Evolutionary conservation across 2,113 vertebrate genomes (phyloP).

Genomic region (Lasiurus cinereus): DNA sequence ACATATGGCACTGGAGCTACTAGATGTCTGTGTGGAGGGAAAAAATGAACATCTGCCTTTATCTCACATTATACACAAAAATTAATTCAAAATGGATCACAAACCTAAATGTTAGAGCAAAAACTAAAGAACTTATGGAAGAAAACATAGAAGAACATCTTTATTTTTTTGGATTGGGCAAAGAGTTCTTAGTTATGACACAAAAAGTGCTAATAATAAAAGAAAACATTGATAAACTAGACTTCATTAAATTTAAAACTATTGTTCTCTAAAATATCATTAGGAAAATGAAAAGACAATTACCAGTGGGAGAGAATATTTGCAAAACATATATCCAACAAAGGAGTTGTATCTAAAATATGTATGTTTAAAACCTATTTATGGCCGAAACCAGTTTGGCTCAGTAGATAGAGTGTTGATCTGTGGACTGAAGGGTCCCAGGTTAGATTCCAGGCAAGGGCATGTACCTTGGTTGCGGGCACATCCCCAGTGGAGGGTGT

Average conservation of each 20-base stretch:
- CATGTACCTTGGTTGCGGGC: too few species aligned
- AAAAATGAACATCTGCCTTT: background rate
- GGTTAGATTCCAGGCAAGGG: too few species aligned
- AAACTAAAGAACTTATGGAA: background rate
- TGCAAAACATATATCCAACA: background rate
- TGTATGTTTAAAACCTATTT: background rate
- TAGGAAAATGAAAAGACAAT: background rate
- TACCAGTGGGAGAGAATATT: background rate
- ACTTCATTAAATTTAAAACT: background rate
- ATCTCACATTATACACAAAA: background rate
- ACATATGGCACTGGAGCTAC: background rate
- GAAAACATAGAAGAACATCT: background rate
- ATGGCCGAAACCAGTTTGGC: too few species aligned
- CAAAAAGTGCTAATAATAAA: background rate
- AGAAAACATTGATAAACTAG: background rate
- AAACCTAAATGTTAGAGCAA: background rate
- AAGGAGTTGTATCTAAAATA: background rate
- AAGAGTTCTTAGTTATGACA: constrained; percentile 20
- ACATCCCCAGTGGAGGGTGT: too few species aligned
- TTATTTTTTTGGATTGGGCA: background rate
- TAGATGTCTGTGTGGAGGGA: background rate
- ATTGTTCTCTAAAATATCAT: background rate
- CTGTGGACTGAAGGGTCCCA: too few species aligned
- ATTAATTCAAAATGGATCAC: background rate
- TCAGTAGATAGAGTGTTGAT: too few species aligned